Base-by-base conservation (phyloP, 2,888 invertebrate genomes). In the Belgica antarctica region DNA sequence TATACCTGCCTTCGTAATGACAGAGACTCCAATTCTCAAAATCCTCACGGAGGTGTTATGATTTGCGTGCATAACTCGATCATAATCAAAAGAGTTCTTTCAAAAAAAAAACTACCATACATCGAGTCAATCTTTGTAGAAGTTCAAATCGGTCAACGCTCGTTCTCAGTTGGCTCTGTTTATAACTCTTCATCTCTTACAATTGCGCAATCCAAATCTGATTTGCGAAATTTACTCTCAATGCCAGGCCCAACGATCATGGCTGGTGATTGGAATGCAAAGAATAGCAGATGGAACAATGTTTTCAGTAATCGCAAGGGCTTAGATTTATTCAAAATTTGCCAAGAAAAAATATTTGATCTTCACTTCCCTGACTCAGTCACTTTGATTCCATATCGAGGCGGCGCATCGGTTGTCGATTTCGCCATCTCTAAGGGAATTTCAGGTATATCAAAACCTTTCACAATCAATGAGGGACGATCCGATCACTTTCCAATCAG, bases 221-320 rank as follows among this genome's bases (percentile, higher is more conserved):
- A 22, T 17, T 57, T 57, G 22, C 10, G 10, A 4, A 57, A 57
- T 22, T 19, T 57, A 7, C 57, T 57, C 17, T 5, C 7, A 5
- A 4, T 22, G 5, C 17, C 5, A 10, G 57, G 57, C 24, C 17
- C 57, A 22, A 15, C 17, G 19, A 5, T 57, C n/a, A 57, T 57
- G 2, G 57, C 57, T 57, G 57, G 57, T 5, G 57, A 57, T 22
- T 57, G 17, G 22, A 57, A 57, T 57, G 57, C 57, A 22, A 57
- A 57, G n/a, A 19, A 57, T 22, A 5, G 7, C 24, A n/a, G 4
- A 4, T 57, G 57, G 57, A 57, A 57, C n/a, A 46, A 46, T 15
- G 8, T 15, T 46, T n/a, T 4, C 4, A n/a, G 15, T 15, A n/a
- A 4, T 7, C 4, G 8, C n/a, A 46, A 46, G 15, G 57, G 57